These are phyloP conservation scores for Andrena hattorfiana DNA, from an alignment of 2,888 invertebrate genomes.

Conservation along the genomic window DNA sequence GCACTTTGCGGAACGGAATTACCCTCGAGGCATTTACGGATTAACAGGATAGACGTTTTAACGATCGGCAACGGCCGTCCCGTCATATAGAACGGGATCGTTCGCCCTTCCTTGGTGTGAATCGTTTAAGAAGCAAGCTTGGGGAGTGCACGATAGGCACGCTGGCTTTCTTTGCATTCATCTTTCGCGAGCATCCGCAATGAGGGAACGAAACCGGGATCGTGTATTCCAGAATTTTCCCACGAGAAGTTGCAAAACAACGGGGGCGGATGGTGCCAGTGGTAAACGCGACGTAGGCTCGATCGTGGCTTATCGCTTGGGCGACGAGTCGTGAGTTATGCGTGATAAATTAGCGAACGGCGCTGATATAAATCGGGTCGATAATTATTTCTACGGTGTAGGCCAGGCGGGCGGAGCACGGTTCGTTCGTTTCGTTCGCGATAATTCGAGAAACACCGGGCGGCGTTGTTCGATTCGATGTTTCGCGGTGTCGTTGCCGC, in stretches of 20 bases:
- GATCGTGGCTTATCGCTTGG: background rate
- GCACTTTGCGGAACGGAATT: slow-evolving; percentile 67
- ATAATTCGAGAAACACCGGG: slow-evolving; percentile 31
- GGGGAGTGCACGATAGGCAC: background rate
- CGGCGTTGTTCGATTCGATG: slow-evolving; percentile 24
- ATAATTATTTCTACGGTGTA: slow-evolving; percentile 73
- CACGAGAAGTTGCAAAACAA: too few relatives aligned
- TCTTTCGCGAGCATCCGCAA: too few relatives aligned
- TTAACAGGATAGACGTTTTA: slow-evolving; percentile 69
- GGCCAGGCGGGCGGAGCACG: background rate
- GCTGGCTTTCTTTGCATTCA: too few relatives aligned
- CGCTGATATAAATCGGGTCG: slow-evolving; percentile 71
- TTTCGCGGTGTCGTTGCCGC: slow-evolving; percentile 20
- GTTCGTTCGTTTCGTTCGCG: slow-evolving; percentile 8
- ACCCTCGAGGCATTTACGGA: slow-evolving; percentile 70
- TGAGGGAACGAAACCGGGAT: too few relatives aligned
- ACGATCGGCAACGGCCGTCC: slow-evolving; percentile 54
- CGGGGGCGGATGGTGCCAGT: too few relatives aligned
- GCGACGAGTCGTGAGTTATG: slow-evolving; percentile 69
- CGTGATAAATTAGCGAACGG: slow-evolving; percentile 73
- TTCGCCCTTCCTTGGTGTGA: background rate
- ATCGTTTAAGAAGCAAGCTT: background rate
- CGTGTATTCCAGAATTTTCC: too few relatives aligned
- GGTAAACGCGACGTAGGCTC: too few relatives aligned
- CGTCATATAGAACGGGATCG: slow-evolving; percentile 51